phyloP scores from a whole-genome alignment of 2,113 vertebrate genomes.

The Tragelaphus scriptus region DNA sequence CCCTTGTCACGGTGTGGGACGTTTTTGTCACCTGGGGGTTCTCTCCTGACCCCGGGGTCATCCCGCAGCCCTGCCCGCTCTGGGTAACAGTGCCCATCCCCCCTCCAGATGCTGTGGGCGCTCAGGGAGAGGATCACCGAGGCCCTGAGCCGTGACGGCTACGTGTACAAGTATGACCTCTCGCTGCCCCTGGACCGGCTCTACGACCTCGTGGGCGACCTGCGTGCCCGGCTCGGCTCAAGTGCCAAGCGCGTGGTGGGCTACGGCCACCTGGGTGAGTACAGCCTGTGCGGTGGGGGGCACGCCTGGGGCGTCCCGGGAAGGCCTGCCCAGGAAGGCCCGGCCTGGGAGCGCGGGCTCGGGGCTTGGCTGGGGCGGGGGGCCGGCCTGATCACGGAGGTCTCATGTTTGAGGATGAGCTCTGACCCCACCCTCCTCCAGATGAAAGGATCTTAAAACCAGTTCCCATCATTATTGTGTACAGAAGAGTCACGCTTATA shows the following conservation, averaged over 20 bases:
- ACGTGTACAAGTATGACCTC: constrained; percentile 93
- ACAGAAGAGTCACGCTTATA: background rate
- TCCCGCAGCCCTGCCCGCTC: accelerated
- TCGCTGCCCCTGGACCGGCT: constrained; percentile 90
- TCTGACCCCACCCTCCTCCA: too few relatives aligned
- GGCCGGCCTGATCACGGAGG: too few relatives aligned
- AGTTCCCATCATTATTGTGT: background rate
- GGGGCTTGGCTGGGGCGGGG: background rate
- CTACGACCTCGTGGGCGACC: constrained; percentile 89
- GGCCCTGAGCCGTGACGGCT: constrained; percentile 89
- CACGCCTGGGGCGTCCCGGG: accelerated
- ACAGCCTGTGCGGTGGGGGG: accelerated
- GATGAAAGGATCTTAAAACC: background rate
- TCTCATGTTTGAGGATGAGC: background rate
- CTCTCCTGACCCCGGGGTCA: accelerated
- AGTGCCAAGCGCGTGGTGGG: constrained; percentile 90
- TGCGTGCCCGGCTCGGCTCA: constrained; percentile 81
- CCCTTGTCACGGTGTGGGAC: accelerated
- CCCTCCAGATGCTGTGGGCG: constrained; percentile 87
- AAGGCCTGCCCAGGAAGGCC: background rate
- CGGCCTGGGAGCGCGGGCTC: accelerated
- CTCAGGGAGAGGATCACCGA: constrained; percentile 94
- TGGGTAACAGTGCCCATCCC: background rate
- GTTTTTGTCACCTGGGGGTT: background rate
- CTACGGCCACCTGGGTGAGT: constrained; percentile 94